These are phyloP conservation scores for Ispidina picta DNA, from an alignment of 2,797 vertebrate species.

Conservation along the genomic window DNA sequence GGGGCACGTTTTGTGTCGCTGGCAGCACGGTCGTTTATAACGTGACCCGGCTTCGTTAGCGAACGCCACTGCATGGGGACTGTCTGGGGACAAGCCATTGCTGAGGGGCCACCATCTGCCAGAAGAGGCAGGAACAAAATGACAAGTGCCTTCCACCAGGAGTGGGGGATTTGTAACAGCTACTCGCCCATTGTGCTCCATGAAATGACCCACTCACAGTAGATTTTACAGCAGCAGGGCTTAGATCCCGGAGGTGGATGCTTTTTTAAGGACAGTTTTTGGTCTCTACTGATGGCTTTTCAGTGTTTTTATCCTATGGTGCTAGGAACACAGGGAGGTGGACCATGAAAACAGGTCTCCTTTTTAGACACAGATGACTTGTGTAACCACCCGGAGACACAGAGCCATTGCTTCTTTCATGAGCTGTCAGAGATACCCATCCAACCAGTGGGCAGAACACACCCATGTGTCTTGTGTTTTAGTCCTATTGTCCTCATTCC, in stretches of 20 bases:
- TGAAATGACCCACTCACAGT: background rate
- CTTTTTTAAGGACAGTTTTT: background rate
- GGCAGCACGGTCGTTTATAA: slow-evolving; percentile 39
- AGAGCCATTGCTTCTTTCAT: background rate
- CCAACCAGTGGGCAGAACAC: background rate
- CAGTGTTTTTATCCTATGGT: background rate
- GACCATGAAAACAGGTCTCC: background rate
- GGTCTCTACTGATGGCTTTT: background rate
- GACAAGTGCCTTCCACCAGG: background rate
- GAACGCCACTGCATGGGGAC: background rate
- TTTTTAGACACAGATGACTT: background rate
- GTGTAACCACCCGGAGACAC: background rate
- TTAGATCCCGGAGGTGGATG: background rate
- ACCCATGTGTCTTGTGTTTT: background rate
- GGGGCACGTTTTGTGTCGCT: background rate
- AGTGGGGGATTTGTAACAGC: slow-evolving; percentile 4
- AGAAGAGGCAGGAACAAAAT: slow-evolving; percentile 7
- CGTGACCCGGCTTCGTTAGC: slow-evolving; percentile 37
- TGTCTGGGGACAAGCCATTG: slow-evolving; percentile 6
- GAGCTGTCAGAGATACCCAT: background rate
- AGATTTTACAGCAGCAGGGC: background rate
- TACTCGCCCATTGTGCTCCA: background rate
- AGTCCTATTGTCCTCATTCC: background rate
- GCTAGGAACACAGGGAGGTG: background rate
- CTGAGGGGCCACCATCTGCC: slow-evolving; percentile 58